Base-by-base conservation (phyloP, 2,888 invertebrate genomes). In the Caenorhabditis wallacei region DNA sequence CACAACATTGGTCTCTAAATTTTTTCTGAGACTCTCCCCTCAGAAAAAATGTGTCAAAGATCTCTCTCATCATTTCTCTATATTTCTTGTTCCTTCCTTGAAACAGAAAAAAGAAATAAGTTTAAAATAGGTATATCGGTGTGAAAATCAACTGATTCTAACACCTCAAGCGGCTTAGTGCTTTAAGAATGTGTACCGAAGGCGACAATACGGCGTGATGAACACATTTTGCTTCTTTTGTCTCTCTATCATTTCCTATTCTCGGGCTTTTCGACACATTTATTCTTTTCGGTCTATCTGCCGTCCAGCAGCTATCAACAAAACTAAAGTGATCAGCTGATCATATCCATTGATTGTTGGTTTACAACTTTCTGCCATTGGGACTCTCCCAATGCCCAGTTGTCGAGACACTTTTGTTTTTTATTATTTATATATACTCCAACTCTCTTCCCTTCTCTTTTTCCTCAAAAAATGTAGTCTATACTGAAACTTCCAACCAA, bases 151-250 rank as follows among this genome's bases (percentile, higher is more conserved):
- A 43, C 63, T 54, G 61, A 63, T 69, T 78, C 54, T 30, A 40
- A 69, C 78, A 26, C 46, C 53, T 56, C 56, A 78, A 69, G 61
- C 78, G 43, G 78, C 30, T 78, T 78, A 78, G 43, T 59, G 69
- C 59, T 69, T 78, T 78, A 78, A 78, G 68, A 78, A 54, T 78
- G 78, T 78, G 78, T 78, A 78, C 69, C 63, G 63, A 78, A 56
- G 78, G 78, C 78, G 69, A 78, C 59, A 63, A 69, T 66, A 56
- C 69, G 78, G 51, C 53, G 78, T 78, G 53, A 24, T 63, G 78
- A 78, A 78, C 69, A 63, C 78, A 69, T 69, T 63, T 53, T 51
- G 48, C 37, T 61, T 11, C 20, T 51, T n/a, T 30, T 26, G 20
- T 46, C 10, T 59, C 35, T 35, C 16, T 30, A 18, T 53, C 53